phyloP scores from a whole-genome alignment of 2,888 invertebrate genomes.

The Camponotus fellah region DNA sequence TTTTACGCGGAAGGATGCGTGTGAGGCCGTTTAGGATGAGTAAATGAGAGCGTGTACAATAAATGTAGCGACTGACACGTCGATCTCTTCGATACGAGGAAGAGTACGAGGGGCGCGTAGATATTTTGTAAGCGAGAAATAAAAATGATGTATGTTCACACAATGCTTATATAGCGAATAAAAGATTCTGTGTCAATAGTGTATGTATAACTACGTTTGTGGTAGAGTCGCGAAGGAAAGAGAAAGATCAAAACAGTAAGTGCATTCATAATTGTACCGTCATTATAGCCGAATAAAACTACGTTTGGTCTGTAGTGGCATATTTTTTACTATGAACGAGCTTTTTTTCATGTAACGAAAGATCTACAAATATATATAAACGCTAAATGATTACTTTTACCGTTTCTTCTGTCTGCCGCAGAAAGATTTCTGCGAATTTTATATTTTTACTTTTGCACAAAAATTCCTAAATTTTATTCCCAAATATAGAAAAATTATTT shows the following conservation, averaged over 20 bases:
- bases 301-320: constrained; percentile 59
- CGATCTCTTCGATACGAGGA: neutral
- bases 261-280: constrained; percentile 58
- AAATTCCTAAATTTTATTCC: neutral
- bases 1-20: constrained; percentile 66
- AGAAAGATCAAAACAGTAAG: constrained; percentile 52
- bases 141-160: constrained; percentile 80
- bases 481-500: neutral
- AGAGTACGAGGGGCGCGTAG: constrained; percentile 68
- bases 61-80: constrained; percentile 63
- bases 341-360: neutral
- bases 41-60: constrained; percentile 79
- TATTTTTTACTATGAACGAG: constrained; percentile 20
- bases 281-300: constrained; percentile 60
- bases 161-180: constrained; percentile 82
- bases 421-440: neutral
- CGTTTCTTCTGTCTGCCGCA: neutral
- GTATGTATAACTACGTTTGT: constrained; percentile 65
- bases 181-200: constrained; percentile 84
- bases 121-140: constrained; percentile 84
- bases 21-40: constrained; percentile 73
- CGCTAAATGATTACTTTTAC: neutral
- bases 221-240: constrained; percentile 19
- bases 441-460: neutral
- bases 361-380: constrained; percentile 11